phyloP scores from a whole-genome alignment of 2,113 vertebrate genomes.

The Cervus canadensis region DNA sequence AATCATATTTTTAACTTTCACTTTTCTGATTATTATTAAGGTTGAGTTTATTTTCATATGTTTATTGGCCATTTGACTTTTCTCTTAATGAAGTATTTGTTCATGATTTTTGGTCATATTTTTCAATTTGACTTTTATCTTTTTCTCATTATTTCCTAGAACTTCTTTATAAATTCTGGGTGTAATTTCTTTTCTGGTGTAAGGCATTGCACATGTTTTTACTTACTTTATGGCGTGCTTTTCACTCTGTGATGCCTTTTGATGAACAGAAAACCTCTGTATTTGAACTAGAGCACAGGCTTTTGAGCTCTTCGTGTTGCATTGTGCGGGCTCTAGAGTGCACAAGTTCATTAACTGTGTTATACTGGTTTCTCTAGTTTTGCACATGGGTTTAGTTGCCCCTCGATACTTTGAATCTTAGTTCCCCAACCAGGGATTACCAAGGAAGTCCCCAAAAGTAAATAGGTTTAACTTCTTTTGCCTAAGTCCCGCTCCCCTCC shows the following conservation, averaged over 20 bases:
- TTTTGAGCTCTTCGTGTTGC: background rate
- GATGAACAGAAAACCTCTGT: background rate
- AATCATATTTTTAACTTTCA: background rate
- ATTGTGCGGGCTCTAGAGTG: accelerated
- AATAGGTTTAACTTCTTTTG: background rate
- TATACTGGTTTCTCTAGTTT: background rate
- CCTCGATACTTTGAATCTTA: background rate
- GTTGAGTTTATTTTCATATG: background rate
- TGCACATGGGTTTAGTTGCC: background rate
- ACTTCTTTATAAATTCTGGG: background rate
- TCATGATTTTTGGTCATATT: background rate
- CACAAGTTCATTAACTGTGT: background rate
- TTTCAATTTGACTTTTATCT: background rate
- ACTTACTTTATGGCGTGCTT: background rate
- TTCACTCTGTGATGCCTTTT: background rate
- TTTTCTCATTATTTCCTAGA: slow-evolving; percentile 19
- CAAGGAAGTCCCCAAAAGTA: background rate
- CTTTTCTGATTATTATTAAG: background rate
- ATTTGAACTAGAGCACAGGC: background rate
- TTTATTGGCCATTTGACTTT: background rate
- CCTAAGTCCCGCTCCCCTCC: background rate
- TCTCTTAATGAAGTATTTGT: background rate
- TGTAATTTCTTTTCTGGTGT: background rate
- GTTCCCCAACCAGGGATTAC: background rate
- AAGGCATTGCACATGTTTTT: background rate